phyloP scores from a whole-genome alignment of 2,888 invertebrate species.

The Hemithea aestivaria region DNA sequence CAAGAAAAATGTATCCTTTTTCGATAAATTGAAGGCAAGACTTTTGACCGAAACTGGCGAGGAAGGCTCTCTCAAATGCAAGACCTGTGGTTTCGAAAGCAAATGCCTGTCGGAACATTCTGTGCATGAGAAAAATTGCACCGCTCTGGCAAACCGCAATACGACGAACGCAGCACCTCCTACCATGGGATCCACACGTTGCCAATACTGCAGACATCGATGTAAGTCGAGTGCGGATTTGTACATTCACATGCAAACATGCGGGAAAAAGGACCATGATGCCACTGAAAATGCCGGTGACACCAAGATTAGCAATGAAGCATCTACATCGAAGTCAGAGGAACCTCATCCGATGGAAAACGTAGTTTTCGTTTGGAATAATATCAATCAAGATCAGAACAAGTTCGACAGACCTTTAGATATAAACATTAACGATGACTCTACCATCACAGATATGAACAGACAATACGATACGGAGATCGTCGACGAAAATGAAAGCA shows the following conservation, averaged over 20 bases:
- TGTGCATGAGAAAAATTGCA: conserved; percentile 86
- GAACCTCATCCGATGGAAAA: conserved; percentile 89
- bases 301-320: conserved; percentile 53
- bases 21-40: conserved; percentile 89
- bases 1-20: conserved; percentile 88
- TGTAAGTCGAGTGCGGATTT: conserved; percentile 92
- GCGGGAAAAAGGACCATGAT: conserved; percentile 71
- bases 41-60: conserved; percentile 82
- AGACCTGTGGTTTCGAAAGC: conserved; percentile 86
- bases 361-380: conserved; percentile 90
- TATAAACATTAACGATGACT: conserved; percentile 69
- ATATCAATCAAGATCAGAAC: conserved; percentile 70
- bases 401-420: conserved; percentile 66
- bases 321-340: conserved; percentile 44
- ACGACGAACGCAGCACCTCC: conserved; percentile 59
- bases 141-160: conserved; percentile 63
- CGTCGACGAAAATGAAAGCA: conserved; percentile 72
- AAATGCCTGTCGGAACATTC: conserved; percentile 90
- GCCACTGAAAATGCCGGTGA: conserved; percentile 51
- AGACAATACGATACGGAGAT: conserved; percentile 59
- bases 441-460: conserved; percentile 57
- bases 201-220: conserved; percentile 91
- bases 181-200: conserved; percentile 85
- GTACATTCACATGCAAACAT: conserved; percentile 85
- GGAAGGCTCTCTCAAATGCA: conserved; percentile 83